Base-by-base conservation (phyloP, 2,888 invertebrate genomes). In the Trissolcus brochymenae region DNA sequence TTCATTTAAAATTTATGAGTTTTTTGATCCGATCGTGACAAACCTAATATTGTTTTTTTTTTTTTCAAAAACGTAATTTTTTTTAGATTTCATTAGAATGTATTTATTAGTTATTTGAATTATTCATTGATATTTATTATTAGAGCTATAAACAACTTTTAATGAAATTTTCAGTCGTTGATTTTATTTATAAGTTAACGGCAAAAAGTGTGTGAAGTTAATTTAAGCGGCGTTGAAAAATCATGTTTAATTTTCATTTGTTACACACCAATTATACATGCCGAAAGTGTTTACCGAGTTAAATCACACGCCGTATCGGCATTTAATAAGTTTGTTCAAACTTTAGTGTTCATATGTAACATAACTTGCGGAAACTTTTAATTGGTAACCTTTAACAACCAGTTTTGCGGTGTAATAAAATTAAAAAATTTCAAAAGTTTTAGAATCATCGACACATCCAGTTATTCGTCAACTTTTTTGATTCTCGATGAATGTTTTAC, bases 341-440 rank as follows among this genome's bases (percentile, higher is more conserved):
- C 50, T 70, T 56, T 2, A 53, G 49, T 57, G 57, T 51, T 62
- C 57, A 62, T 51, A 71, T 66, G 57, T 66, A 66, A 51, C 55
- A 70, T 51, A 56, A 70, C 55, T 71, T 64, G 50, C 57, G 46
- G 53, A 57, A 64, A 64, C 46, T 59, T 57, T 72, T 72, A 72
- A 72, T 72, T 64, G 64, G 57, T 64, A 64, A 64, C 71, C 57
- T 72, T 72, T 72, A 72, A 60, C 56, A 72, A 72, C 64, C 46
- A 49, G 46, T 72, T 65, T 6, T 14, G 7, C 50, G 19, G 51
- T 17, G 41, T 64, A 64, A 71, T 71, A 64, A 57, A 71, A 59
- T 64, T 64, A 53, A 29, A 7, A 35, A 11, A 11, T 35, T 35
- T 35, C 40, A 9, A 4, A 53, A 57, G 64, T 64, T 57, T 62